phyloP scores from a whole-genome alignment of 2,888 invertebrate species.

The Philopedon plagiatum region DNA sequence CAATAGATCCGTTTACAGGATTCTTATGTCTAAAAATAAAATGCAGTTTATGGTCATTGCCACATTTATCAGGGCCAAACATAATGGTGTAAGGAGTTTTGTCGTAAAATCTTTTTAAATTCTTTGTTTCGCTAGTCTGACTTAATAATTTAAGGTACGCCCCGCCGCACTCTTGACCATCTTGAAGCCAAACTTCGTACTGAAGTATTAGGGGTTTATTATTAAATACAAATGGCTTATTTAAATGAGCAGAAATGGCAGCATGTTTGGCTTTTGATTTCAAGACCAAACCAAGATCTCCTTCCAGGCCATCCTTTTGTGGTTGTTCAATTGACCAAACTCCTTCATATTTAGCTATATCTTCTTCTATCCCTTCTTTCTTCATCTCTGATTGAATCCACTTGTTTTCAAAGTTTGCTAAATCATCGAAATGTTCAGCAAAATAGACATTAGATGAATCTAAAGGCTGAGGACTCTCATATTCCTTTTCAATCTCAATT shows the following conservation, averaged over 20 bases:
- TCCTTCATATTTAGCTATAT: slow-evolving; percentile 96
- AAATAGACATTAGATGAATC: slow-evolving; percentile 78
- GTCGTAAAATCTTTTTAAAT: slow-evolving; percentile 90
- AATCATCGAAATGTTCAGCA: slow-evolving; percentile 90
- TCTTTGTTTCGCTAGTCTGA: slow-evolving; percentile 75
- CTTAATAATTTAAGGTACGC: slow-evolving; percentile 96
- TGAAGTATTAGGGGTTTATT: slow-evolving; percentile 91
- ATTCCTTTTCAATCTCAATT: too few species aligned
- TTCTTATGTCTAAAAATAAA: slow-evolving; percentile 96
- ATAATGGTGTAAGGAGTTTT: slow-evolving; percentile 98
- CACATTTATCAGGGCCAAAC: slow-evolving; percentile 99
- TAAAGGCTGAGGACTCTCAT: slow-evolving; percentile 80
- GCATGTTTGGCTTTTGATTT: slow-evolving; percentile 97
- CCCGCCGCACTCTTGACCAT: slow-evolving; percentile 98
- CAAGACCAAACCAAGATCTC: slow-evolving; percentile 88
- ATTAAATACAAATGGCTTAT: slow-evolving; percentile 85
- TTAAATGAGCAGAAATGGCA: slow-evolving; percentile 87
- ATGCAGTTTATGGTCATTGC: slow-evolving; percentile 93
- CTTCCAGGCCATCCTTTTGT: slow-evolving; percentile 79
- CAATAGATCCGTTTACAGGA: slow-evolving; percentile 88
- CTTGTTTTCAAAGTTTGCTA: slow-evolving; percentile 77
- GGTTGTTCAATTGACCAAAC: slow-evolving; percentile 84
- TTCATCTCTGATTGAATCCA: slow-evolving; percentile 94
- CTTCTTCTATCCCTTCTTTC: slow-evolving; percentile 84
- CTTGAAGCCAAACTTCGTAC: slow-evolving; percentile 91